A percentile compares a stretch with the other conserved stretches of the same genome.
Evolutionary conservation across 2,888 invertebrate species (phyloP).

Genomic region (Elaeidobius kamerunicus): DNA sequence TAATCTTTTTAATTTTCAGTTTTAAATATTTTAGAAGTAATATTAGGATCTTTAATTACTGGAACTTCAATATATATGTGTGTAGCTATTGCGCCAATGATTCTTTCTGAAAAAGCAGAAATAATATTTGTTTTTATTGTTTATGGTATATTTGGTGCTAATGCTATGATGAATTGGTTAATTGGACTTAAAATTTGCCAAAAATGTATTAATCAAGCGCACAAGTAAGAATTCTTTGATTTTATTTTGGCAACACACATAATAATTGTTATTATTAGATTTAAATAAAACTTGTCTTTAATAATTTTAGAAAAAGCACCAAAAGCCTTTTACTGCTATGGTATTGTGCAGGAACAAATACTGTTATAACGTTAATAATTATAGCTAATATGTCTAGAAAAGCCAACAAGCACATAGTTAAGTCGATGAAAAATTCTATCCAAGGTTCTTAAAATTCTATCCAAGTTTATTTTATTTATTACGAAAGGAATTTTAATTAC

Average conservation of each 20-base stretch:
- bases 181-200: slow-evolving; percentile 46
- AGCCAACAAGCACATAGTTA: slow-evolving; percentile 46
- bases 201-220: slow-evolving; percentile 46
- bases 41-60: slow-evolving; percentile 43
- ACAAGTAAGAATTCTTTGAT: slow-evolving; percentile 47
- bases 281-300: no score
- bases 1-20: slow-evolving; percentile 14
- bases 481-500: no score
- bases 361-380: slow-evolving; percentile 44
- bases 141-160: slow-evolving; percentile 45
- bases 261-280: no score
- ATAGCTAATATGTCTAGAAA: slow-evolving; percentile 43
- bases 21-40: slow-evolving; percentile 43
- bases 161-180: slow-evolving; percentile 45
- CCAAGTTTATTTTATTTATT: no score
- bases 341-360: slow-evolving; percentile 45
- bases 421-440: slow-evolving; percentile 53
- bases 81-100: slow-evolving; percentile 42
- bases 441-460: slow-evolving; percentile 51
- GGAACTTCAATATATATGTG: slow-evolving; percentile 45
- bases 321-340: slow-evolving; percentile 44
- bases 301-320: slow-evolving; percentile 47
- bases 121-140: slow-evolving; percentile 47
- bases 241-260: no score
- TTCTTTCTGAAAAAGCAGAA: slow-evolving; percentile 48